Base-by-base conservation (phyloP, 2,113 vertebrate species). In the Sceloporus undulatus region DNA sequence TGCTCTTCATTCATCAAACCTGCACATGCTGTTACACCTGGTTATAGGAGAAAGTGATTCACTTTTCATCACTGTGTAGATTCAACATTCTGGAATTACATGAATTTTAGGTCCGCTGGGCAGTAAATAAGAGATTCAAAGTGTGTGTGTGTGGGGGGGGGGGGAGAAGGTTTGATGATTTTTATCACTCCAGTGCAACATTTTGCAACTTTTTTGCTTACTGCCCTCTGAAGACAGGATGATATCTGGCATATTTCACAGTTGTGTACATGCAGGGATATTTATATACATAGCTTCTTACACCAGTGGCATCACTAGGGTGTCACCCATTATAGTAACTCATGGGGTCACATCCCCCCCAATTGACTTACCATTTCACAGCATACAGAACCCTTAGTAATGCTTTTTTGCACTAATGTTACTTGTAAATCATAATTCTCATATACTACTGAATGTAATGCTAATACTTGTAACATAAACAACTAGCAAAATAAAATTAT, bases 1-100 rank as follows among this genome's bases (percentile, higher is more conserved):
- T 48, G 38, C 27, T 85, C 10, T 48, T n/a, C 38, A 52, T 77
- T 77, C 73, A 77, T 66, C 74, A 66, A 85, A n/a, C 56, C 84
- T 77, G 10, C 11, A 19, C 77, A 73, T n/a, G 42, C 38, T 48
- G 74, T 18, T 77, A 40, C 3, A 65, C 3, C 38, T 75, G 52
- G 71, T 85, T 85, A 66, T 34, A 77, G 27, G 2, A 77, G 56
- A 52, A 84, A 66, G 29, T 74, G 29, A 9, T 76, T 84, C 68
- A 73, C 68, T 54, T 66, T 65, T 85, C 21, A 78, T 76, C 10
- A 29, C 25, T 48, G 42, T 56, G 48, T 54, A 54, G 59, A 66
- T 21, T 66, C 56, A 48, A n/a, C n/a, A 6, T 16, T 65, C 14
- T 29, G 38, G 65, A 85, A n/a, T 66, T 4, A 34, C 13, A 75